Base-by-base conservation (phyloP, 2,113 vertebrate species). In the Laterallus jamaicensis region DNA sequence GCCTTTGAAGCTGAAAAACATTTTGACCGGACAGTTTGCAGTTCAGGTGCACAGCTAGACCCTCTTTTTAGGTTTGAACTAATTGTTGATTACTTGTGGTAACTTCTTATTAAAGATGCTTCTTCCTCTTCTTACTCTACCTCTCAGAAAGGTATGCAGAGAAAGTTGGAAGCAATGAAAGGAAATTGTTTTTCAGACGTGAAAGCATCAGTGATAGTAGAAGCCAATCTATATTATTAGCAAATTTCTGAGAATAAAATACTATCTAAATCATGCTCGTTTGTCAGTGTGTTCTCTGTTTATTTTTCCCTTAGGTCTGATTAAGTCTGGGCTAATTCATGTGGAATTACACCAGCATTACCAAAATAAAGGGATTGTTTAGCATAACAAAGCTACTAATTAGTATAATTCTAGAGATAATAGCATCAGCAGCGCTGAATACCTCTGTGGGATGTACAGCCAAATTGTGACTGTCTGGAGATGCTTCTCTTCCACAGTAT, bases 321-420 rank as follows among this genome's bases (percentile, higher is more conserved):
- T 86, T 89, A 95, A 89, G 28, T 20, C 81, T 62, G 52, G 92
- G 63, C 56, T 92, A 92, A 93, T 91, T 78, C 40, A 71, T 87
- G 70, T 91, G 73, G 66, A 84, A 78, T 96, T 86, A 78, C 2
- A 2, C 37, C 79, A 79, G 32, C 62, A 58, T 84, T 75, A 64
- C 81, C 44, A 37, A 84, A 95, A 71, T 44, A 44, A 94, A 95
- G 52, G 18, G 88, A 44, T 81, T 92, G 67, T 82, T 95, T 91
- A 92, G 35, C 83, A 69, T 56, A 87, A 84, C 54, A 92, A 86
- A 95, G 66, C 60, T 63, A 59, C 14, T 86, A 75, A 81, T 95
- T 77, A 54, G 71, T 63, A 0, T 14, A 73, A 83, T 67, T 81
- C 56, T 32, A 49, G 79, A 74, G 63, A 79, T 76, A 58, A 64